A percentile compares a stretch with the other conserved stretches of the same genome.
phyloP scores from a whole-genome alignment of 92 coral and sea anemone genomes.

The Muricea muricata region DNA sequence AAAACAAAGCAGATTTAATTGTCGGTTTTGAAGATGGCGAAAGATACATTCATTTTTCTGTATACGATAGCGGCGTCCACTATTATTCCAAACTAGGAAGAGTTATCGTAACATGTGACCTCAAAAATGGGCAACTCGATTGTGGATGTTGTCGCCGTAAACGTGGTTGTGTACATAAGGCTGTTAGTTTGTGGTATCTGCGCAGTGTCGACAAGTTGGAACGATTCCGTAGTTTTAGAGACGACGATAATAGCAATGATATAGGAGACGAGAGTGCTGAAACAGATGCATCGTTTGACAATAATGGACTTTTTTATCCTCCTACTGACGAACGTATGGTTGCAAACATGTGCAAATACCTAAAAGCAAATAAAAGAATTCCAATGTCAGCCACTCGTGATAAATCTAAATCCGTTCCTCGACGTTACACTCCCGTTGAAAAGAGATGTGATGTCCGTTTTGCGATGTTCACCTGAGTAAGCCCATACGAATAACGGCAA shows the following conservation, averaged over 20 bases:
- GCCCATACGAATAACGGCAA: background rate
- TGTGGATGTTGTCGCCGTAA: constrained; percentile 62
- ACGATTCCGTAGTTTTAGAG: background rate
- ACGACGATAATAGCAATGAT: background rate
- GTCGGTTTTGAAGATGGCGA: constrained; percentile 44
- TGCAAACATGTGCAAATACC: constrained; percentile 57
- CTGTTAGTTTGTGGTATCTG: constrained; percentile 57
- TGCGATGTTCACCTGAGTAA: background rate
- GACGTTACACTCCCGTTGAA: background rate
- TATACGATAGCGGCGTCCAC: constrained; percentile 60
- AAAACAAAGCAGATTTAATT: constrained; percentile 1
- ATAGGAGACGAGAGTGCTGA: background rate
- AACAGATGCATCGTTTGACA: background rate
- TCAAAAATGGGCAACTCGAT: constrained; percentile 50
- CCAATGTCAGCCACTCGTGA: background rate
- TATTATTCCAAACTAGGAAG: constrained; percentile 62
- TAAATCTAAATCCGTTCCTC: constrained; percentile 26
- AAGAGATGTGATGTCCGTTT: background rate
- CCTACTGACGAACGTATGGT: constrained; percentile 43
- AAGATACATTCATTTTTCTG: constrained; percentile 60
- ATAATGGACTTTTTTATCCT: constrained; percentile 25
- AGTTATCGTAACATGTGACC: constrained; percentile 52
- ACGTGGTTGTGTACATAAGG: constrained; percentile 48
- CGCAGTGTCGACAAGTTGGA: background rate
- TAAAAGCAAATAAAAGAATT: constrained; percentile 26